These are phyloP conservation scores for Tricholaema leucomelas DNA, from an alignment of 2,113 vertebrate genomes.

Conservation along the genomic window DNA sequence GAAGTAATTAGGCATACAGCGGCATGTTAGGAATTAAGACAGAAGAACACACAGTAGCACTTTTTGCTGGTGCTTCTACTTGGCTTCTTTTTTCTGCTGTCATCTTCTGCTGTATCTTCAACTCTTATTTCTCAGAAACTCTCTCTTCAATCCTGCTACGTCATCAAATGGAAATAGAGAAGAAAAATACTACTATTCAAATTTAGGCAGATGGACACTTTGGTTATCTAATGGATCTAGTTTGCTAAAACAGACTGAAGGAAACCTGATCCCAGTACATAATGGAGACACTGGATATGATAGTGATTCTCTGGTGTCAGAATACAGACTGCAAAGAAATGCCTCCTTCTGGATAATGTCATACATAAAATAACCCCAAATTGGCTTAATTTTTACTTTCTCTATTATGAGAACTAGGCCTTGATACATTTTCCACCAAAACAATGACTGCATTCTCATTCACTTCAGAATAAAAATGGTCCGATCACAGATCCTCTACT, in stretches of 20 bases:
- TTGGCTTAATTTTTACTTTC: neutral
- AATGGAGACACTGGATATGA: neutral
- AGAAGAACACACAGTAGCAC: neutral
- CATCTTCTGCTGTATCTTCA: neutral
- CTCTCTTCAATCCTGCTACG: neutral
- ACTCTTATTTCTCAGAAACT: neutral
- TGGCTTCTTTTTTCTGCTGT: neutral
- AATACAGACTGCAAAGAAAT: neutral
- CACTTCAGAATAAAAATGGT: neutral
- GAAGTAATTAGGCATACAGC: neutral
- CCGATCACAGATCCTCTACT: neutral
- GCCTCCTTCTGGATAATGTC: neutral
- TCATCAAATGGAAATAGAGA: neutral
- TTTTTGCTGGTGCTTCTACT: neutral
- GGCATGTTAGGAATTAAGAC: neutral
- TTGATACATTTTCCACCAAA: neutral
- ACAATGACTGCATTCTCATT: neutral
- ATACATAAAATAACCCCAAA: neutral
- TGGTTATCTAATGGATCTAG: neutral
- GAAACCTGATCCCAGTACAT: neutral
- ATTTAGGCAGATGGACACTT: neutral
- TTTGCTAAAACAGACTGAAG: neutral
- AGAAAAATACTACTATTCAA: neutral
- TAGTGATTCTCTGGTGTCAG: neutral
- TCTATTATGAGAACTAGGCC: neutral